Evolutionary conservation across 2,113 vertebrate genomes (phyloP), one percentile per base, ranked within the genome.

Genomic region (Toxostoma redivivum): DNA sequence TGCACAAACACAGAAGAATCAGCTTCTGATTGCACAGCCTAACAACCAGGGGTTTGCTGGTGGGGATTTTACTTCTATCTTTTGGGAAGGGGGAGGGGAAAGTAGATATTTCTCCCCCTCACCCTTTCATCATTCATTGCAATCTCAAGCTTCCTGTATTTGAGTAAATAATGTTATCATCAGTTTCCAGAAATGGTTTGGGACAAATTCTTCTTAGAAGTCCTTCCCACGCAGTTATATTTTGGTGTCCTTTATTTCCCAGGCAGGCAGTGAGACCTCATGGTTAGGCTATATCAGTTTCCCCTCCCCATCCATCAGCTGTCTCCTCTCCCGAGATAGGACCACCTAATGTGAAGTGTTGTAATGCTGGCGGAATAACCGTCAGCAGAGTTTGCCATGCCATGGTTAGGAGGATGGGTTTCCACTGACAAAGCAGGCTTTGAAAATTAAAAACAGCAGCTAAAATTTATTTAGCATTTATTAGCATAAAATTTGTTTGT

Each of bases 121-220:
- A 69, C 67, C 73, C 83, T 95, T 94, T 83, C 65, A 81, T 95
- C 62, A 95, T 95, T 95, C 84, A 70, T 87, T 92, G 80, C 95
- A 94, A 86, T 96, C 83, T 97, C 10, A 48, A 81, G 95, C 70
- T 96, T 97, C 96, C 94, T 92, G 89, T 92, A 89, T 94, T 97
- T 95, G 95, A 94, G 95, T 96, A 98, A 97, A 96, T 98, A 95
- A 95, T 93, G 92, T 96, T 97, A 97, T 97, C 96, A 96, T 97
- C 89, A 95, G 66, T 98, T 98, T 98, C 94, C 94, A 97, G 96
- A 97, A 97, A 96, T 80, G 91, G 82, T 89, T 95, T 96, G 86
- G 83, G 90, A 95, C 95, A 93, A 94, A 91, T 95, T 97, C 95
- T 97, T 96, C 97, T 98, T 96, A 95, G 97, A 98, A 98, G 91